Conservation (phyloP, 2,888 invertebrate genomes). For the Monochamus alternatus region DNA sequence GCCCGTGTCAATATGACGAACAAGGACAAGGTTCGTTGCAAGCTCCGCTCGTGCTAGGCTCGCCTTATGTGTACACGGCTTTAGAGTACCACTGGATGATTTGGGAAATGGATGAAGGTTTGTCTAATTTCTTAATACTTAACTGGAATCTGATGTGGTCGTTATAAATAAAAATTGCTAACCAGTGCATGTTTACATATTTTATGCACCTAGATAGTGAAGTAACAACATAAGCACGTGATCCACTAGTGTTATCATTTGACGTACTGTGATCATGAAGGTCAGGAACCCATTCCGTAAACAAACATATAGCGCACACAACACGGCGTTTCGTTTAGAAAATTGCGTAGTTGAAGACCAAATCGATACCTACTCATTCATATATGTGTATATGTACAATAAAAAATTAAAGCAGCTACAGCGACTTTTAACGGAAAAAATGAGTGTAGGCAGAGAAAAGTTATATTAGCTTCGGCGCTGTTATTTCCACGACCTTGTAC, state of each 20-base stretch:
- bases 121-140: no score
- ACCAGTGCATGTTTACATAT: no score
- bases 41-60: no score
- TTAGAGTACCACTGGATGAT: no score
- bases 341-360: conserved; percentile 11
- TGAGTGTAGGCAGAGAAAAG: neutral
- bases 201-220: no score
- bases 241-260: neutral
- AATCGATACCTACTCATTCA: conserved; percentile 17
- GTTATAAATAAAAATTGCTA: no score
- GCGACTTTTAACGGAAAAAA: neutral
- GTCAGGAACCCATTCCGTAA: conserved; percentile 24
- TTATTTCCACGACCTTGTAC: conserved; percentile 1
- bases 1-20: no score
- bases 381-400: neutral
- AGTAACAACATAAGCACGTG: no score
- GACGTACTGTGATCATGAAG: conserved; percentile 14
- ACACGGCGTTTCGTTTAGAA: neutral
- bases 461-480: neutral
- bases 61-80: no score
- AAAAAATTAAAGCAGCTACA: neutral
- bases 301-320: conserved; percentile 8
- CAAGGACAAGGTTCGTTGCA: no score
- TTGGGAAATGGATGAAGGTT: no score
- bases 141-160: no score